Conservation (phyloP, 2,888 invertebrate species). For the Sarcophaga carnaria region DNA sequence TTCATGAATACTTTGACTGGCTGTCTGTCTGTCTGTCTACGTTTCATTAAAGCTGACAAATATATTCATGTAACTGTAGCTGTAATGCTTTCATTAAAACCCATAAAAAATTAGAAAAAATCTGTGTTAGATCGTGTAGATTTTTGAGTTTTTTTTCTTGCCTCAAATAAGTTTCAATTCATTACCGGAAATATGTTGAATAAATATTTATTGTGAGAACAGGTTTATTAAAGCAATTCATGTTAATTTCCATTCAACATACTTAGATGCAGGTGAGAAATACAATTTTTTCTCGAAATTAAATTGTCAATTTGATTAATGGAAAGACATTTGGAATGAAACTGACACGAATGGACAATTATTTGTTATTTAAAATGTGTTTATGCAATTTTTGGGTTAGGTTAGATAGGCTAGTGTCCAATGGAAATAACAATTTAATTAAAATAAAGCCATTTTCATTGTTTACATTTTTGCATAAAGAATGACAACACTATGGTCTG, state of each 20-base stretch:
- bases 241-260: not conserved
- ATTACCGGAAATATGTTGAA: conserved; percentile 43
- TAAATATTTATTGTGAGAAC: conserved; percentile 44
- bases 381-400: too few relatives aligned
- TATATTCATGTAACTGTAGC: conserved; percentile 7
- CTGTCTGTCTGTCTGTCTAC: conserved; percentile 5
- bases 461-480: too few relatives aligned
- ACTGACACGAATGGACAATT: too few relatives aligned
- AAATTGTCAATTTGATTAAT: not conserved
- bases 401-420: too few relatives aligned
- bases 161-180: not conserved
- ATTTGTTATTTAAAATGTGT: too few relatives aligned
- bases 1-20: not conserved
- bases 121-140: conserved; percentile 7
- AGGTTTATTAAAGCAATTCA: not conserved
- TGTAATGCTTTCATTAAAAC: not conserved
- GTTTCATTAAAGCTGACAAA: conserved; percentile 11
- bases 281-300: not conserved
- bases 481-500: too few relatives aligned
- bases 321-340: not conserved
- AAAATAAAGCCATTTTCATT: too few relatives aligned
- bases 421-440: too few relatives aligned
- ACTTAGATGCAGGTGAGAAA: not conserved
- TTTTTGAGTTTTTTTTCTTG: not conserved
- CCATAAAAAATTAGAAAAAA: not conserved